Conservation (phyloP, 1,140 invertebrate species). For the Carposina sasakii region DNA sequence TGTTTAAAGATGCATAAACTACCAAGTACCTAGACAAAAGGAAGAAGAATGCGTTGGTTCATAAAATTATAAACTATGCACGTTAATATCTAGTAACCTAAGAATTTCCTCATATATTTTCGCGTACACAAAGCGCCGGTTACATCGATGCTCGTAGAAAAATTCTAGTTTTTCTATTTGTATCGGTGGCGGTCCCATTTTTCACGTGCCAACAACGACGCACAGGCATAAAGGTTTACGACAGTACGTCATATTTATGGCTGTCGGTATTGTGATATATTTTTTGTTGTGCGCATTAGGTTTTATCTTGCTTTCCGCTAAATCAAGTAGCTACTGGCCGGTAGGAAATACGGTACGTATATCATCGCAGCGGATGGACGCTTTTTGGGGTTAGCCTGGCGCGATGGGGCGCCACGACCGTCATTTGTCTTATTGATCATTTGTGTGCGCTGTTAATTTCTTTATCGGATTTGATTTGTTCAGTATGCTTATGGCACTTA, state of each 20-base stretch:
- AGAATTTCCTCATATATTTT: too few relatives aligned
- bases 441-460: too few relatives aligned
- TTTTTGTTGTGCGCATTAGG: slow-evolving; percentile 72
- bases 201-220: slow-evolving; percentile 64
- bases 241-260: slow-evolving; percentile 70
- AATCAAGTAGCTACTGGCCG: slow-evolving; percentile 72
- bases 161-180: slow-evolving; percentile 59
- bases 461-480: too few relatives aligned
- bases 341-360: slow-evolving; percentile 66
- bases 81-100: too few relatives aligned
- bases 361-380: slow-evolving; percentile 59
- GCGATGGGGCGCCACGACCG: slow-evolving; percentile 41
- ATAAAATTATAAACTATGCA: too few relatives aligned
- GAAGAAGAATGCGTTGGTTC: too few relatives aligned
- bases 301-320: slow-evolving; percentile 72
- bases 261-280: slow-evolving; percentile 66
- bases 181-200: slow-evolving; percentile 61
- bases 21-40: too few relatives aligned
- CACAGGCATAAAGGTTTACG: slow-evolving; percentile 70
- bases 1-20: too few relatives aligned
- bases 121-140: too few relatives aligned
- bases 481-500: too few relatives aligned
- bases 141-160: too few relatives aligned
- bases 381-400: slow-evolving; percentile 54
- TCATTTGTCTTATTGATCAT: slow-evolving; percentile 62